These are phyloP conservation scores for Drosophila nigritarsus DNA, from an alignment of 2,888 invertebrate species.

Conservation along the genomic window DNA sequence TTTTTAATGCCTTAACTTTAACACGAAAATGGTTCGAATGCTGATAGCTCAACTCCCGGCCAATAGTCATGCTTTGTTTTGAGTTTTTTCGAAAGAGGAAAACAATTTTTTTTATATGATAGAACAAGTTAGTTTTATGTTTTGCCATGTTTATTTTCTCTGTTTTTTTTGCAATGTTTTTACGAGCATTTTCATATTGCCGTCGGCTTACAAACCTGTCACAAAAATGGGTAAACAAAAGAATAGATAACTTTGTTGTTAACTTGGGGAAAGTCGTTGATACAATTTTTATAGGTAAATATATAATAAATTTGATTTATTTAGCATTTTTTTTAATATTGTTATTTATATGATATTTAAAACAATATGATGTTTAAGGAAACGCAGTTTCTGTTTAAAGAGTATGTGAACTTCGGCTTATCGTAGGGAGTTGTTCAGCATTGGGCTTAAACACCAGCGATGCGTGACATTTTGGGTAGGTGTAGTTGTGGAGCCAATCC, in stretches of 20 bases:
- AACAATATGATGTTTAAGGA: neutral
- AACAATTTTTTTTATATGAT: slow-evolving; percentile 50
- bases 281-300: neutral
- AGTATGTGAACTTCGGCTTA: slow-evolving; percentile 5
- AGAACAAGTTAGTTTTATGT: slow-evolving; percentile 62
- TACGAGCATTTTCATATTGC: slow-evolving; percentile 57
- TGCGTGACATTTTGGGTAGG: slow-evolving; percentile 29
- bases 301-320: neutral
- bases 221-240: slow-evolving; percentile 21
- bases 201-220: slow-evolving; percentile 34
- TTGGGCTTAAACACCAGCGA: slow-evolving; percentile 39
- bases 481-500: neutral
- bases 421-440: neutral
- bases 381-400: neutral
- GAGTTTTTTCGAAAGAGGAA: slow-evolving; percentile 45
- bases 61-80: slow-evolving; percentile 50
- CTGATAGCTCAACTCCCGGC: slow-evolving; percentile 24
- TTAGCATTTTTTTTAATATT: neutral
- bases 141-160: slow-evolving; percentile 24
- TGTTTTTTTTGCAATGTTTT: slow-evolving; percentile 43
- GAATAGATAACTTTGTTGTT: slow-evolving; percentile 20
- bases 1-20: slow-evolving; percentile 66
- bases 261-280: slow-evolving; percentile 1
- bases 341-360: neutral
- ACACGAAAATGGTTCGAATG: slow-evolving; percentile 44